Conservation (phyloP, 2,888 invertebrate species). For the Nymphalis urticae region DNA sequence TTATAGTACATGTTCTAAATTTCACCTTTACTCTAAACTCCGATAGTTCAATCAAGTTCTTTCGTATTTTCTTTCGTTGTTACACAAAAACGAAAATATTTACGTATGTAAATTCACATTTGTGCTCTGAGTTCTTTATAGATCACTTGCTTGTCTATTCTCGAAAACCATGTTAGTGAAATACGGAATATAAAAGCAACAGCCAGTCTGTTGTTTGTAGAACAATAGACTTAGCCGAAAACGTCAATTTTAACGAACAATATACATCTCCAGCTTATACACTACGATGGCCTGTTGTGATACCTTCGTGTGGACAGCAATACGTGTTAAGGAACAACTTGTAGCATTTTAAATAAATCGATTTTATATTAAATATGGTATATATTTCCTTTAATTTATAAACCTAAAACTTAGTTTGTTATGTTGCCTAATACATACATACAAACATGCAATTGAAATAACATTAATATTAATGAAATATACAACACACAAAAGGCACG, state of each 20-base stretch:
- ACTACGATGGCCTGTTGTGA: background rate
- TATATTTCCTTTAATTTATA: no score
- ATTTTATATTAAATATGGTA: background rate
- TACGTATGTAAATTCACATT: background rate
- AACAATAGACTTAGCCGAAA: constrained; percentile 16
- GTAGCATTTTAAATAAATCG: background rate
- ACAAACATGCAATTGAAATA: no score
- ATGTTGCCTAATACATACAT: no score
- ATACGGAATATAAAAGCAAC: constrained; percentile 9
- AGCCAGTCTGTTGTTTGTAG: constrained; percentile 7
- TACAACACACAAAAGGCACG: no score
- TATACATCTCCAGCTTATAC: constrained; percentile 9
- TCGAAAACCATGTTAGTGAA: constrained; percentile 8
- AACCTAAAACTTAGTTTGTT: no score
- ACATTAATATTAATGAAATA: no score
- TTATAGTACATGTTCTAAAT: no score
- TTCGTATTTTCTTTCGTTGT: background rate
- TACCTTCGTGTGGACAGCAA: background rate
- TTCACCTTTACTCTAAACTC: no score
- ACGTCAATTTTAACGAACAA: constrained; percentile 23
- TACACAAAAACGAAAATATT: background rate
- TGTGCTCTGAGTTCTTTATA: background rate
- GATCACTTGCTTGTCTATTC: background rate
- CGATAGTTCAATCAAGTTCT: background rate
- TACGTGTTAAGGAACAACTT: background rate